Percentiles rank a stretch among this genome's conserved stretches.
Conservation (phyloP, 2,797 vertebrate genomes). For the Microctenopoma lineatum region DNA sequence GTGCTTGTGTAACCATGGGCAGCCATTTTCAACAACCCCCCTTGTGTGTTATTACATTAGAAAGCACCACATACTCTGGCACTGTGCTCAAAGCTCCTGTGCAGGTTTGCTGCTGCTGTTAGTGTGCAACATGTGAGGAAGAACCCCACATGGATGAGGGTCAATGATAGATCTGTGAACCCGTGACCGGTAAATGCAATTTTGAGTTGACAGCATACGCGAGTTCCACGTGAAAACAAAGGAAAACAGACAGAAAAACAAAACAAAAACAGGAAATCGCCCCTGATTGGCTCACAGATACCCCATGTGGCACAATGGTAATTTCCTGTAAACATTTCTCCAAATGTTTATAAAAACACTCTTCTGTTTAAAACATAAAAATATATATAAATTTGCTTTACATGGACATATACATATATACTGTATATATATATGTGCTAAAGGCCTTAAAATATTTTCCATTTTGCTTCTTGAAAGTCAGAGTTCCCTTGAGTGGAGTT, state of each 20-base stretch:
- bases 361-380: constrained; percentile 76
- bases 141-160: constrained; percentile 36
- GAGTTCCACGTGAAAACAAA: constrained; percentile 41
- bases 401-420: constrained; percentile 73
- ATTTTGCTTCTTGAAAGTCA: constrained; percentile 78
- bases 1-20: constrained; percentile 74
- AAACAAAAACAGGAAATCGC: constrained; percentile 62
- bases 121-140: constrained; percentile 36
- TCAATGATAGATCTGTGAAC: constrained; percentile 56
- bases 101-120: constrained; percentile 44
- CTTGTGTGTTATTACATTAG: constrained; percentile 49
- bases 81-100: constrained; percentile 53
- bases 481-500: constrained; percentile 80
- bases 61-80: constrained; percentile 46
- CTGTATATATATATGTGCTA: constrained; percentile 71
- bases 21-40: constrained; percentile 42
- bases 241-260: constrained; percentile 61
- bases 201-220: constrained; percentile 63
- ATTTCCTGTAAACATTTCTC: constrained; percentile 81
- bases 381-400: constrained; percentile 82
- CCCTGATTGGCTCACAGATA: constrained; percentile 75
- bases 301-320: constrained; percentile 78
- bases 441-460: constrained; percentile 85
- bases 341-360: constrained; percentile 78
- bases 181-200: constrained; percentile 75